A percentile compares a stretch with the other conserved stretches of the same genome.
These are phyloP conservation scores for Megaceryle maxima DNA, from an alignment of 2,113 vertebrate species.

Conservation along the genomic window DNA sequence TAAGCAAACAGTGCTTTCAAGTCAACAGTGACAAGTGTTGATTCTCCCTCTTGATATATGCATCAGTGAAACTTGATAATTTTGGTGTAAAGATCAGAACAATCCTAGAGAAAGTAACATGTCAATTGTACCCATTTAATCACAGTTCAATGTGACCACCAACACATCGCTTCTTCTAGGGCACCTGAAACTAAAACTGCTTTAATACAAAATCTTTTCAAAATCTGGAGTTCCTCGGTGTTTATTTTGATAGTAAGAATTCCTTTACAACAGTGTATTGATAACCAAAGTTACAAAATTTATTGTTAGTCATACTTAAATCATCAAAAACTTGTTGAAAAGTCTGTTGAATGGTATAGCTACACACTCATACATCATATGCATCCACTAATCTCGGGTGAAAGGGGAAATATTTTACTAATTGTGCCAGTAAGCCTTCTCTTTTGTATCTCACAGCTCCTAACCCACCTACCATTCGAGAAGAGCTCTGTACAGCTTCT, in stretches of 20 bases:
- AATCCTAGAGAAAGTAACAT: neutral
- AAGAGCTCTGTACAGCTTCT: constrained; percentile 96
- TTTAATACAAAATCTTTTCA: neutral
- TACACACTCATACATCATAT: neutral
- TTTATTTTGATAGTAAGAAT: neutral
- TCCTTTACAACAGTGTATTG: neutral
- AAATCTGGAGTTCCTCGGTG: neutral
- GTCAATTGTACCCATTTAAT: neutral
- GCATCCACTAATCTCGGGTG: neutral
- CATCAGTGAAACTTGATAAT: neutral
- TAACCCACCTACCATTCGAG: constrained; percentile 90
- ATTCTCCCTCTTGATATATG: neutral
- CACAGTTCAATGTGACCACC: neutral
- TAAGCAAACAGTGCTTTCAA: neutral
- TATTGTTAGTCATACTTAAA: neutral
- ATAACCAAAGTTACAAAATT: neutral
- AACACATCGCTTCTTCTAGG: neutral
- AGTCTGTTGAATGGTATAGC: neutral
- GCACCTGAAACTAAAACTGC: neutral
- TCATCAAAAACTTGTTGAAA: neutral
- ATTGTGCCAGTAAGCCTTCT: neutral
- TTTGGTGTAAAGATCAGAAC: neutral
- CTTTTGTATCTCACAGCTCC: constrained; percentile 80
- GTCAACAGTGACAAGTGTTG: neutral
- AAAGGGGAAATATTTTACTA: neutral